Percentiles rank a stretch among this genome's conserved stretches.
phyloP scores from a whole-genome alignment of 2,888 invertebrate species.

The Meteorus colon region DNA sequence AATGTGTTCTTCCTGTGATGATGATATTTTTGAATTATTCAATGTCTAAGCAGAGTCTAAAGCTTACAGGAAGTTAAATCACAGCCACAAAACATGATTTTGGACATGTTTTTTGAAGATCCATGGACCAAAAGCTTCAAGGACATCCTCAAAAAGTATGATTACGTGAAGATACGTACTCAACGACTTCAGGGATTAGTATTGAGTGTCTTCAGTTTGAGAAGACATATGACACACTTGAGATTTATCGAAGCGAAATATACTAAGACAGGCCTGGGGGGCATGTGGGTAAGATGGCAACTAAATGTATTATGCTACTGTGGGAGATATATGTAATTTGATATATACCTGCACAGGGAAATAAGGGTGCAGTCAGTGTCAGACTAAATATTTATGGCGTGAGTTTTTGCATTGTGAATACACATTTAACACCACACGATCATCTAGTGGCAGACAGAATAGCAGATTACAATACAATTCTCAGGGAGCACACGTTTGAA shows the following conservation, averaged over 20 bases:
- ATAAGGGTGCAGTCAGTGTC: constrained; percentile 94
- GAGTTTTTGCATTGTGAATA: constrained; percentile 90
- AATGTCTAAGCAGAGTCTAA: constrained; percentile 34
- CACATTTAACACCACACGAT: constrained; percentile 93
- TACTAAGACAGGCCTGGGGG: constrained; percentile 92
- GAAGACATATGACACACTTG: constrained; percentile 86
- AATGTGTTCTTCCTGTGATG: constrained; percentile 35
- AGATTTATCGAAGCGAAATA: constrained; percentile 90
- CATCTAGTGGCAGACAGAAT: constrained; percentile 88
- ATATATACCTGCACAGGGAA: constrained; percentile 80
- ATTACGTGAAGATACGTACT: constrained; percentile 86
- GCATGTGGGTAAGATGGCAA: constrained; percentile 86
- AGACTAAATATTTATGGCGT: constrained; percentile 91
- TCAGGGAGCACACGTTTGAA: constrained; percentile 88
- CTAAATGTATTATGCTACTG: constrained; percentile 10
- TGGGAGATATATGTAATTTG: neutral
- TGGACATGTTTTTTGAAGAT: constrained; percentile 88
- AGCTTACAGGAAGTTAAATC: constrained; percentile 93
- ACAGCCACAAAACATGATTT: constrained; percentile 88
- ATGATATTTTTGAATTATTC: constrained; percentile 14
- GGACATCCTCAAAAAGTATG: constrained; percentile 79
- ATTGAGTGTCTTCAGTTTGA: constrained; percentile 84
- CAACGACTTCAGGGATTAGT: constrained; percentile 90
- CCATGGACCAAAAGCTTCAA: constrained; percentile 88
- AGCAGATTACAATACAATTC: constrained; percentile 89